phyloP scores from a whole-genome alignment of 2,888 invertebrate genomes.

The Esperia sulphurella region DNA sequence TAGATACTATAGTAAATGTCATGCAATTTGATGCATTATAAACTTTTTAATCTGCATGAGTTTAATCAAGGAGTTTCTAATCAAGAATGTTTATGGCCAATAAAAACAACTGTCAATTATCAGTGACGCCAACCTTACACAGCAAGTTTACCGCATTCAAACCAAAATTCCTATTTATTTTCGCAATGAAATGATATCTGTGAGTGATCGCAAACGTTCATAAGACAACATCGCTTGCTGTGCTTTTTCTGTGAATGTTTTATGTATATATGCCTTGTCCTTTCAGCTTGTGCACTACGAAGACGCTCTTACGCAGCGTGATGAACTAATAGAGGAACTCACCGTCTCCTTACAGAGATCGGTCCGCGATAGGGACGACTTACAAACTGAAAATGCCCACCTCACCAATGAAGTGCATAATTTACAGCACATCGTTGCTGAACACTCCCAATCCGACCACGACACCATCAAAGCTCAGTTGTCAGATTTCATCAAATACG shows the following conservation, averaged over 20 bases:
- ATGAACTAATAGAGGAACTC: constrained; percentile 85
- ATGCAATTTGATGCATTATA: background rate
- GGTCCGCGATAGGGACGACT: constrained; percentile 78
- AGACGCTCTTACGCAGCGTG: constrained; percentile 83
- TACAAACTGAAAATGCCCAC: constrained; percentile 81
- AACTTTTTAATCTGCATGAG: background rate
- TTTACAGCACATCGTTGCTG: constrained; percentile 58
- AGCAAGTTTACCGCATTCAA: background rate
- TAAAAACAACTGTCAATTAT: background rate
- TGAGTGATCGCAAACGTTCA: constrained; percentile 5
- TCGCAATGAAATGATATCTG: constrained; percentile 11
- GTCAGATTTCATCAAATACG: constrained; percentile 69
- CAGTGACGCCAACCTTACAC: background rate
- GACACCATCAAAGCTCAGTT: constrained; percentile 64
- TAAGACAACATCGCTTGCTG: background rate
- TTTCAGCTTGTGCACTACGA: constrained; percentile 87
- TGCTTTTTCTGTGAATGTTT: constrained; percentile 29
- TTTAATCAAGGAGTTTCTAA: background rate
- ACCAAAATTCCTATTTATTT: constrained; percentile 5
- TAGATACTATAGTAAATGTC: too few species aligned
- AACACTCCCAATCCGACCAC: constrained; percentile 50
- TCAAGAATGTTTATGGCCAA: background rate
- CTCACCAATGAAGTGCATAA: constrained; percentile 79
- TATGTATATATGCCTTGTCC: constrained; percentile 61
- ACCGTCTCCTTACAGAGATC: constrained; percentile 85